Evolutionary conservation across 2,888 invertebrate species (phyloP).

Genomic region (Volucella inanis): DNA sequence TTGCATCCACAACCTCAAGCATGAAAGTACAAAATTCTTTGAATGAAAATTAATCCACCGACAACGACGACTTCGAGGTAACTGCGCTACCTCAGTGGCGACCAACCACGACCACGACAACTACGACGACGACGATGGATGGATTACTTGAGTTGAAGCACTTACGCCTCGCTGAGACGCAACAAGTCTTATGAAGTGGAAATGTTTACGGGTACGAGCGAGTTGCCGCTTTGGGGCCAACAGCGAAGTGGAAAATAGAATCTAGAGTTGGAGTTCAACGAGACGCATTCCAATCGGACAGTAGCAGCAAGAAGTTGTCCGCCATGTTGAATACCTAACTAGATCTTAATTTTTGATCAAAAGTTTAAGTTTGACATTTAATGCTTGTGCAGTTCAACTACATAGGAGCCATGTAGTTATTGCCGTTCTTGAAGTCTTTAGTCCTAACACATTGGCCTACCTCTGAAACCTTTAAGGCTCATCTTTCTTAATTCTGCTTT

Average conservation of each 20-base stretch:
- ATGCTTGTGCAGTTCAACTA: too few species aligned
- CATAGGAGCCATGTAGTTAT: too few species aligned
- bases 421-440: too few species aligned
- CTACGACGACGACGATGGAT: conserved; percentile 29
- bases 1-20: conserved; percentile 37
- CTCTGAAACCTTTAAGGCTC: too few species aligned
- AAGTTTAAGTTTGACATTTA: too few species aligned
- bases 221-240: neutral
- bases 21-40: conserved; percentile 47
- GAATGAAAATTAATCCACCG: conserved; percentile 59
- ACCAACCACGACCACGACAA: conserved; percentile 35
- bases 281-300: conserved; percentile 24
- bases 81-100: conserved; percentile 47
- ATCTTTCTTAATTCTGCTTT: too few species aligned
- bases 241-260: conserved; percentile 4
- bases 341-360: too few species aligned
- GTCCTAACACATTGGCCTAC: too few species aligned
- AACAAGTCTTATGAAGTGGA: conserved; percentile 45
- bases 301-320: neutral
- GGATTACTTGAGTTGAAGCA: conserved; percentile 60
- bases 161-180: conserved; percentile 44
- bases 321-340: too few species aligned
- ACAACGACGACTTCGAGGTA: neutral
- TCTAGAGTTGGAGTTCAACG: conserved; percentile 16
- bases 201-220: neutral